Conservation (phyloP, 2,113 vertebrate species). For the Rhinichthys klamathensis region DNA sequence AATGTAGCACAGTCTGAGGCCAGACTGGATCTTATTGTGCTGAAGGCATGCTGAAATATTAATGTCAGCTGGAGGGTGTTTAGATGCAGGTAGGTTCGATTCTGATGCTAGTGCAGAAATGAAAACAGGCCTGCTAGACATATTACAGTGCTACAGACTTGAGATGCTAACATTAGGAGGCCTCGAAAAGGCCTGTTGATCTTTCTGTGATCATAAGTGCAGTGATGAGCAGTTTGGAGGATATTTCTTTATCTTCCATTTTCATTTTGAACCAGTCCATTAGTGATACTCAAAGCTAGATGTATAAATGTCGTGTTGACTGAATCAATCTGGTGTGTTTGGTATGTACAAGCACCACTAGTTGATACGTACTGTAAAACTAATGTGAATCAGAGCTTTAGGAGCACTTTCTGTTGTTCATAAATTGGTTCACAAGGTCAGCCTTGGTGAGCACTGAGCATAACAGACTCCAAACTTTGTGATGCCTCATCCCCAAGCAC, state of each 20-base stretch:
- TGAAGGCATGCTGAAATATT: conserved; percentile 53
- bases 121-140: conserved; percentile 22
- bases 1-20: conserved; percentile 10
- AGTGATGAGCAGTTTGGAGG: neutral
- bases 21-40: conserved; percentile 30
- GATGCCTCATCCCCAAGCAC: neutral
- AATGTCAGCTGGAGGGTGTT: conserved; percentile 42
- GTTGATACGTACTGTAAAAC: neutral
- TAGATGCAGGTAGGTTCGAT: conserved; percentile 39
- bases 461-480: neutral
- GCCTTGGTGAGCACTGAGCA: neutral
- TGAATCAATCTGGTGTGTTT: neutral
- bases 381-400: neutral
- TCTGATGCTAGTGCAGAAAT: conserved; percentile 20
- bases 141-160: neutral
- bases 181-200: neutral
- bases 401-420: neutral
- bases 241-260: neutral
- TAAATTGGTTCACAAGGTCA: neutral
- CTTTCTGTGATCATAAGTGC: neutral
- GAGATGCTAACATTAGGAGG: neutral
- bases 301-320: neutral
- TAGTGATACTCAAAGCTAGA: neutral
- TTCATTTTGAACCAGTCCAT: neutral
- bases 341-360: neutral